A percentile compares a stretch with the other conserved stretches of the same genome.
Conservation (phyloP, 2,113 vertebrate genomes). For the Apodemus sylvaticus region DNA sequence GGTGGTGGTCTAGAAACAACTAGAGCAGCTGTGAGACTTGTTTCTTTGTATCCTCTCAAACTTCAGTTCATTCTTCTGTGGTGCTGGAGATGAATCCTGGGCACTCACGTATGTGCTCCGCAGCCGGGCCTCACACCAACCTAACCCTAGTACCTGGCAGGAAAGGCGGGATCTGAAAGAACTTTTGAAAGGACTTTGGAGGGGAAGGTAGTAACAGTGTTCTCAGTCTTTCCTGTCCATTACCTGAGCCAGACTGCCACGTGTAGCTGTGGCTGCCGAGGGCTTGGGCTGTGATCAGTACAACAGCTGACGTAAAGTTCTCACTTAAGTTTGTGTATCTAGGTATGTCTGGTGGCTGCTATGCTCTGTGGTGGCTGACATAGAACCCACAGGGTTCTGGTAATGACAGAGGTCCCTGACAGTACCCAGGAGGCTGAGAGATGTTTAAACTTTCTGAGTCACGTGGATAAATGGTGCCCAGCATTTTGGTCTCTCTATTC, state of each 20-base stretch:
- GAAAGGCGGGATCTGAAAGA: not conserved
- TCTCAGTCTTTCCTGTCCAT: fast-evolving
- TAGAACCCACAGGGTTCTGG: not conserved
- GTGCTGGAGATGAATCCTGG: not conserved
- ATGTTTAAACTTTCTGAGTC: fast-evolving
- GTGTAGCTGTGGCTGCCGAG: fast-evolving
- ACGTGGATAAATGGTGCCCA: not conserved
- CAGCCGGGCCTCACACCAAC: not conserved
- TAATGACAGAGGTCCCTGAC: not conserved
- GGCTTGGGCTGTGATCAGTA: not conserved
- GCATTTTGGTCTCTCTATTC: not conserved
- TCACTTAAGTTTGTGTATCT: not conserved
- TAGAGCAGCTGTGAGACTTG: not conserved
- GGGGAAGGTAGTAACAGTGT: too few species aligned
- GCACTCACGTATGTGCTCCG: not conserved
- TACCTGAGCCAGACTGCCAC: not conserved
- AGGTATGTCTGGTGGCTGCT: not conserved
- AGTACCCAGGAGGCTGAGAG: not conserved
- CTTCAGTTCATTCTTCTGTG: not conserved
- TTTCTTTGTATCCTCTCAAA: not conserved
- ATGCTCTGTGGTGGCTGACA: not conserved
- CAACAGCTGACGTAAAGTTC: not conserved
- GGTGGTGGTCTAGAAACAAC: not conserved
- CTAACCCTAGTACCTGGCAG: not conserved
- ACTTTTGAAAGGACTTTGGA: not conserved